A percentile compares a stretch with the other conserved stretches of the same genome.
Conservation (phyloP, 1,140 invertebrate genomes). For the Drosophila guanche region DNA sequence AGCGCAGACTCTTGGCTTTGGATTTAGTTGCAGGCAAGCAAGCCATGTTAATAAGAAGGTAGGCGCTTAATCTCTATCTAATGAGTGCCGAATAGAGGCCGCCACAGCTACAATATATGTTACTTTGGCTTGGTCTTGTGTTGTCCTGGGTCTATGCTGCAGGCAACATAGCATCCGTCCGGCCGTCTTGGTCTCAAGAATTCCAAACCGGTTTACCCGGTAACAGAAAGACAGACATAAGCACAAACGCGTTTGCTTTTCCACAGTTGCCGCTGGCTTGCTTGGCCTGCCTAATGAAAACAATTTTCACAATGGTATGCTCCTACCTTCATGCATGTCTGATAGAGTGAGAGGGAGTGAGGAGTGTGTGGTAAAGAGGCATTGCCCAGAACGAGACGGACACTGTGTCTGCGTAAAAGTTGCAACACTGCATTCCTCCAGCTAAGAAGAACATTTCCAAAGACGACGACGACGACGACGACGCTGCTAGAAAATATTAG, state of each 20-base stretch:
- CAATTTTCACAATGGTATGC: conserved; percentile 70
- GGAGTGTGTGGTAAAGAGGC: conserved; percentile 11
- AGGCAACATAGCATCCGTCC: conserved; percentile 26
- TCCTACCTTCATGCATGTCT: conserved; percentile 1
- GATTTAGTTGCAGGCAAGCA: conserved; percentile 9
- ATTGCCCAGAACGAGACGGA: no score
- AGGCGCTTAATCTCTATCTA: no score
- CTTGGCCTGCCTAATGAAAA: conserved; percentile 45
- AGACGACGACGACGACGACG: conserved; percentile 27
- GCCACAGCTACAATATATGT: neutral
- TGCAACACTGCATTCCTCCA: conserved; percentile 78
- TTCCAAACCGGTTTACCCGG: conserved; percentile 65
- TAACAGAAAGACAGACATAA: conserved; percentile 26
- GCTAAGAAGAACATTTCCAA: conserved; percentile 39
- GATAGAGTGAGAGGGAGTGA: neutral
- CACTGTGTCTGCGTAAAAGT: conserved; percentile 51
- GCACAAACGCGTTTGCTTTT: conserved; percentile 39
- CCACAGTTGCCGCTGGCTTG: conserved; percentile 27
- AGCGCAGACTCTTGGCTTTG: conserved; percentile 17
- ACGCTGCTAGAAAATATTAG: conserved; percentile 72
- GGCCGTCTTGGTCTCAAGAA: conserved; percentile 52
- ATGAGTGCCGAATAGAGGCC: no score
- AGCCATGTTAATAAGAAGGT: no score
- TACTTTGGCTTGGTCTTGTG: conserved; percentile 17
- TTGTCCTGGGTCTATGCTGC: conserved; percentile 52